Evolutionary conservation across 2,888 invertebrate genomes (phyloP), one percentile per base, ranked within the genome.

Genomic region (Dryomyza anilis): DNA sequence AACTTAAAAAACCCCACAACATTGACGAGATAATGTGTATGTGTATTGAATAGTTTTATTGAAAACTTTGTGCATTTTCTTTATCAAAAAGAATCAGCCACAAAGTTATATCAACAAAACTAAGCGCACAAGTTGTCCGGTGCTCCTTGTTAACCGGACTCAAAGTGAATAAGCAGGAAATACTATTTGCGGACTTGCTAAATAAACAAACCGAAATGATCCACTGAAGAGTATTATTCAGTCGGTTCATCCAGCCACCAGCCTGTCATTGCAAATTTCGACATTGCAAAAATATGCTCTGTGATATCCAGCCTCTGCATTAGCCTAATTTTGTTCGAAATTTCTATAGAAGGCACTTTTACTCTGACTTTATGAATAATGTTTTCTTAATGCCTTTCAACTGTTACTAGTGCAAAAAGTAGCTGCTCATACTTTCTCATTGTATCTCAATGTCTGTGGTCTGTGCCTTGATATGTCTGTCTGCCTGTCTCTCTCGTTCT

Each of bases 41-140:
- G 8, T 48, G 7, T 50, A 25, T 50, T 33, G 55, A 21, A 21
- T 8, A 36, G 21, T 55, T 55, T 55, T 39, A 55, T 55, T 55
- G 55, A 55, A 55, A 55, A 55, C 23, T 55, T 55, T 33, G 36
- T 7, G 55, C 33, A 36, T 33, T 55, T 55, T 33, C 36, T 33
- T 14, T 29, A 53, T 55, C 36, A 10, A 36, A 33, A 36, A 55
- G 36, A 36, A 55, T 55, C 55, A 36, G 36, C 55, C 55, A 55
- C 55, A 55, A 55, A 55, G 55, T 36, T 55, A 55, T 36, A 36
- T 55, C 55, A 55, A 55, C 36, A 55, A 23, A 55, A 36, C 55
- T 36, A 55, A 55, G 33, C n/a, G n/a, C 55, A 55, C 36, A 36
- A 55, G 30, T 55, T 36, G 36, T 55, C 36, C 55, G n/a, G 16